Evolutionary conservation across 2,888 invertebrate genomes (phyloP).

Genomic region (Stegana nigrithorax): DNA sequence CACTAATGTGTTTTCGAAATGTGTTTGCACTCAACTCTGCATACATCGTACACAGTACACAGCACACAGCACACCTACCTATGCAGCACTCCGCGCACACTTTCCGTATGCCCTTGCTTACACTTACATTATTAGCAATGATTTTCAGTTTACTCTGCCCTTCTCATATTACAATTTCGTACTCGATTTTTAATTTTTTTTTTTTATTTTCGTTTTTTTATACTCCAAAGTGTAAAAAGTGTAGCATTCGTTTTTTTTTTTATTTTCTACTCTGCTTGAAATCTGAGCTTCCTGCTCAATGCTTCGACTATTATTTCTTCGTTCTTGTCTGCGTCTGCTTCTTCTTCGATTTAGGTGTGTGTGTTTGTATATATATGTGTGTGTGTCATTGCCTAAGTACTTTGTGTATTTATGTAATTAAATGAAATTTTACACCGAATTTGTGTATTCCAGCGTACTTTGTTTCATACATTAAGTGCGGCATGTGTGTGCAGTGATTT

Average conservation of each 20-base stretch:
- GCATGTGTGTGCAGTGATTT: too few species aligned
- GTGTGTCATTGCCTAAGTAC: slow-evolving; percentile 43
- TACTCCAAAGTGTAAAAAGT: too few species aligned
- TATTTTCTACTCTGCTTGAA: slow-evolving; percentile 38
- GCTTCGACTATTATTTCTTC: slow-evolving; percentile 15
- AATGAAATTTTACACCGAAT: slow-evolving; percentile 55
- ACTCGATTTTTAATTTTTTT: slow-evolving; percentile 38
- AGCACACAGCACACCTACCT: too few species aligned
- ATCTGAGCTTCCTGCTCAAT: slow-evolving; percentile 59
- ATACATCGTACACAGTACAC: too few species aligned
- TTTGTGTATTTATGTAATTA: slow-evolving; percentile 53
- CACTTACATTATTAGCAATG: slow-evolving; percentile 3
- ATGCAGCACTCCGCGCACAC: background rate
- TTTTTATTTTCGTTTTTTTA: slow-evolving; percentile 21
- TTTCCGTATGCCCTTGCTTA: background rate
- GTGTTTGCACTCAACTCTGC: too few species aligned
- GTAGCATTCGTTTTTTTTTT: slow-evolving; percentile 7
- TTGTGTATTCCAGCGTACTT: too few species aligned
- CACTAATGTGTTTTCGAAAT: slow-evolving; percentile 11
- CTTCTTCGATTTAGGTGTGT: too few species aligned
- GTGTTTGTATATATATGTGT: background rate
- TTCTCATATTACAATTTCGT: slow-evolving; percentile 4
- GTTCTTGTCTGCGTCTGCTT: too few species aligned
- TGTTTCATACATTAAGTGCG: too few species aligned
- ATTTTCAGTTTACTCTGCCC: background rate